phyloP scores from a whole-genome alignment of 2,888 invertebrate genomes.

The Trachelus tabidus region DNA sequence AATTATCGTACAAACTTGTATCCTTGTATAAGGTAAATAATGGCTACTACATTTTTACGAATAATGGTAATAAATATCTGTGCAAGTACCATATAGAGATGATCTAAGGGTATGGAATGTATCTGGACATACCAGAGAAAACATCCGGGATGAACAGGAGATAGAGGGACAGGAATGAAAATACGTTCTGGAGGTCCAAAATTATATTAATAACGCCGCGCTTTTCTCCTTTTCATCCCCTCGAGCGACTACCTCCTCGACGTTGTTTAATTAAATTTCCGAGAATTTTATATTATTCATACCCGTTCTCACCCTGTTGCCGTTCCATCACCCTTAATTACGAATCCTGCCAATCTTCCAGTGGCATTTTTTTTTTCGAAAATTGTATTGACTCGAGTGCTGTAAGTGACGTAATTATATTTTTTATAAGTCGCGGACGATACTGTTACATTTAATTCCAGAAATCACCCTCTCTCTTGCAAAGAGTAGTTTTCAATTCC shows the following conservation, averaged over 20 bases:
- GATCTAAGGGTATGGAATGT: background rate
- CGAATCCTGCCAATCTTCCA: background rate
- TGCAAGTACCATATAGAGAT: background rate
- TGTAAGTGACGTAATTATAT: background rate
- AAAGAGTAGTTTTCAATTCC: background rate
- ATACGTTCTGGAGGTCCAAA: constrained; percentile 50
- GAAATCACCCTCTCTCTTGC: background rate
- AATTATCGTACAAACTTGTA: background rate
- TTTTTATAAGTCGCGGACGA: background rate
- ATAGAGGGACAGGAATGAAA: constrained; percentile 43
- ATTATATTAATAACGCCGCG: constrained; percentile 57
- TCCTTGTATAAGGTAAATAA: background rate
- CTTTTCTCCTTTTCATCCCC: constrained; percentile 36
- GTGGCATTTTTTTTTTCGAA: background rate
- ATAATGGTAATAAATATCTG: background rate
- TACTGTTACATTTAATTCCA: background rate
- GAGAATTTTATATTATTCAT: constrained; percentile 51
- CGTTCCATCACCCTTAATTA: background rate
- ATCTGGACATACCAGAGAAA: background rate
- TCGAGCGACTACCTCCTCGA: constrained; percentile 17
- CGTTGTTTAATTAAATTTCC: constrained; percentile 58
- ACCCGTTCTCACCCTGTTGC: constrained; percentile 23
- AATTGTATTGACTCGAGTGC: background rate
- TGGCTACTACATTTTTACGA: background rate
- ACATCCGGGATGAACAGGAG: background rate